Evolutionary conservation across 2,888 invertebrate genomes (phyloP), one percentile per base, ranked within the genome.

Genomic region (Xiphydria camelus): DNA sequence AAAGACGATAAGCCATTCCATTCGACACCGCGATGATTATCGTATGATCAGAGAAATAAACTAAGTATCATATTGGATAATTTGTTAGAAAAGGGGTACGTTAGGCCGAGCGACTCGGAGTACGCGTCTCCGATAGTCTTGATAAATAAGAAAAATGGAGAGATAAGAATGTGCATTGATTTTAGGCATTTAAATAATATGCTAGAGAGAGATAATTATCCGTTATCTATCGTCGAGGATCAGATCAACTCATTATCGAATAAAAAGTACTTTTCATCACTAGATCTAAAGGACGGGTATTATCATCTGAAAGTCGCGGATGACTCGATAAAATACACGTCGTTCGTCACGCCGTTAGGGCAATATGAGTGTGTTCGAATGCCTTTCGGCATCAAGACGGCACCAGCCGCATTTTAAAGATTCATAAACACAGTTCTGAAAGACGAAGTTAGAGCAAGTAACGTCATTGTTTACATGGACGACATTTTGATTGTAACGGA

Each of bases 131-230:
- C 50, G 2, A 45, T 55, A 12, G 53, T 55, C 4, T 36, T 55
- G 2, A 25, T 39, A 4, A 37, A 40, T 25, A 51, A 53, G 36
- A 56, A 56, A 39, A 55, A 51, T 33, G 50, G 51, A 2, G 47
- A 56, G 41, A 44, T 31, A 1, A 18, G 53, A 17, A 51, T 59
- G 50, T 59, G 53, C 20, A 32, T 48, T 1, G 53, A 58, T 10
- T 55, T 43, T 29, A 18, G 51, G 1, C 26, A 32, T 2, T 33
- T 53, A 10, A 57, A 53, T 40, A 46, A 51, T 14, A 2, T 41
- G 15, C 14, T 37, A 1, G 18, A 36, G 2, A 36, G 45, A 9
- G 53, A 51, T 29, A 55, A 49, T 33, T 53, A 53, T 14, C 51
- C 51, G 1, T 7, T 55, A 7, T 51, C 51, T 2, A 12, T 51